phyloP scores from a whole-genome alignment of 1,140 invertebrate genomes.

The Aphelenchoides besseyi region DNA sequence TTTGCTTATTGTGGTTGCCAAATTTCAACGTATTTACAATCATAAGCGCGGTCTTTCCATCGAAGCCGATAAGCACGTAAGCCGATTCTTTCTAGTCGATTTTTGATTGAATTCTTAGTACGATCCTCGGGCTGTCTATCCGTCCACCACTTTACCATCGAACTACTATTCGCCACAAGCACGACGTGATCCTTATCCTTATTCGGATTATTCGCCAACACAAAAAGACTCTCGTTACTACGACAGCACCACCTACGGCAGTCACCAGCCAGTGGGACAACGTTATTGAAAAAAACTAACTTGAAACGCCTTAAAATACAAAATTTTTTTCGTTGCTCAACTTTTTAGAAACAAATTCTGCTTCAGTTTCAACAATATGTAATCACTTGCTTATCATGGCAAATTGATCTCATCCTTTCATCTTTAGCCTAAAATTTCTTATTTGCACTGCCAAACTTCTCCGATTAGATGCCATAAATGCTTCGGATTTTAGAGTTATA shows the following conservation, averaged over 20 bases:
- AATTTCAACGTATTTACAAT: constrained; percentile 61
- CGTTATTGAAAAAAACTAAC: constrained; percentile 8
- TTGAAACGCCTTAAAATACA: too few relatives aligned
- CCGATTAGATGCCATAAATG: too few relatives aligned
- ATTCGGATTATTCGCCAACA: constrained; percentile 30
- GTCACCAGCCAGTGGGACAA: neutral
- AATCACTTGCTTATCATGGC: neutral
- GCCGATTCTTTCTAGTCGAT: neutral
- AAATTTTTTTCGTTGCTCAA: neutral
- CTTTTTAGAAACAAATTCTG: neutral
- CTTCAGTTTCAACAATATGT: neutral
- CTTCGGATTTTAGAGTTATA: too few relatives aligned
- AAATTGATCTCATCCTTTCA: neutral
- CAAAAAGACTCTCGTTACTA: constrained; percentile 26
- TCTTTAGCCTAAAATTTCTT: neutral
- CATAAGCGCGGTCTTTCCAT: constrained; percentile 46
- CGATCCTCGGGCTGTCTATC: constrained; percentile 45
- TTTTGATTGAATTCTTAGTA: constrained; percentile 42
- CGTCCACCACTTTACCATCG: constrained; percentile 40
- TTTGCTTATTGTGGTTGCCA: constrained; percentile 56
- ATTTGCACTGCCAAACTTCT: neutral
- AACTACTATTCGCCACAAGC: constrained; percentile 53
- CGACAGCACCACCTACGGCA: constrained; percentile 22
- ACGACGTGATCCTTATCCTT: constrained; percentile 30
- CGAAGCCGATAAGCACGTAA: constrained; percentile 45